Conservation (phyloP, 2,888 invertebrate genomes). For the Trachelus stipa region DNA sequence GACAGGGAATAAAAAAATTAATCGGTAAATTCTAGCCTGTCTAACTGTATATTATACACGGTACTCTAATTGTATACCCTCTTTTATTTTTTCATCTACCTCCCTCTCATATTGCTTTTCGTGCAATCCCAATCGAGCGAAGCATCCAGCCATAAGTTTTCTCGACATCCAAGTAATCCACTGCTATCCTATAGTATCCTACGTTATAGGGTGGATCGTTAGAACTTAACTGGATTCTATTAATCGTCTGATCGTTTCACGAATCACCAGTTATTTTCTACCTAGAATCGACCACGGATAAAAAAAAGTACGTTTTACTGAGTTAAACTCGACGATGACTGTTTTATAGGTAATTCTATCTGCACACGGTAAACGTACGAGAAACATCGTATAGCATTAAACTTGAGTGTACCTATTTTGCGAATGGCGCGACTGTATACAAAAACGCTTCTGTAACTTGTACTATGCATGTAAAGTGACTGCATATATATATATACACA, state of each 20-base stretch:
- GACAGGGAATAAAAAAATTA: not conserved
- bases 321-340: not conserved
- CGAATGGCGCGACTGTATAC: not conserved
- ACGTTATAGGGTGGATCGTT: not conserved
- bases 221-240: slow-evolving; percentile 45
- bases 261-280: slow-evolving; percentile 37
- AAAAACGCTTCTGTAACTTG: not conserved
- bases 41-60: not conserved
- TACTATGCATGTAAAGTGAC: not conserved
- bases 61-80: not conserved
- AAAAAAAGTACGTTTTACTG: not conserved
- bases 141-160: not conserved
- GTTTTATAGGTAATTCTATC: not conserved
- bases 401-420: not conserved
- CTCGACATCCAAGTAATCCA: not conserved
- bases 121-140: not conserved
- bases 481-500: too few relatives aligned
- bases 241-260: slow-evolving; percentile 50
- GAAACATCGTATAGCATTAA: not conserved
- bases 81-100: not conserved
- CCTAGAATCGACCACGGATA: not conserved
- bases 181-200: not conserved
- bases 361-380: not conserved
- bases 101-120: not conserved
- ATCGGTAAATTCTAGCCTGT: not conserved